A percentile compares a stretch with the other conserved stretches of the same genome.
These are phyloP conservation scores for Scaptodrosophila lebanonensis DNA, from an alignment of 1,140 invertebrate genomes.

Conservation along the genomic window DNA sequence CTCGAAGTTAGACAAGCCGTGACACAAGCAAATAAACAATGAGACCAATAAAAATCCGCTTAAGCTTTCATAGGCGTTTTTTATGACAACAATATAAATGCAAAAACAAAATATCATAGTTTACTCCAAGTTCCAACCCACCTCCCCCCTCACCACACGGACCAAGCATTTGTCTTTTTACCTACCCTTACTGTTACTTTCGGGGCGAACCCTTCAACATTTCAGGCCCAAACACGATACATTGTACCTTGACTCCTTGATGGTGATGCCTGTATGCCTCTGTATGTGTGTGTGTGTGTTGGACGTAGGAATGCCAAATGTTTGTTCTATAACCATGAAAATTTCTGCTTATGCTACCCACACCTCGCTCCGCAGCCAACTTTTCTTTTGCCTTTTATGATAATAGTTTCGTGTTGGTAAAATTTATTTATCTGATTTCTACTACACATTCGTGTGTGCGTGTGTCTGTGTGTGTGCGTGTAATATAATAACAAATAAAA, in stretches of 20 bases:
- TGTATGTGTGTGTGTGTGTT: conserved; percentile 15
- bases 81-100: conserved; percentile 77
- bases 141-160: no score
- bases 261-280: conserved; percentile 22
- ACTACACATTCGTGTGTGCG: not conserved
- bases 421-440: conserved; percentile 74
- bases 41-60: conserved; percentile 74
- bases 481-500: conserved; percentile 64
- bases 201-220: conserved; percentile 59
- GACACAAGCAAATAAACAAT: conserved; percentile 74
- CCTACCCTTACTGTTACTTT: conserved; percentile 13
- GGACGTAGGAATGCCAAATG: conserved; percentile 55
- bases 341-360: conserved; percentile 31
- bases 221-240: conserved; percentile 58
- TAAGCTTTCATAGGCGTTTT: conserved; percentile 76
- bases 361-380: not conserved
- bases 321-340: conserved; percentile 66
- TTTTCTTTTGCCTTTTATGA: conserved; percentile 59
- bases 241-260: conserved; percentile 57
- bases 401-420: conserved; percentile 76
- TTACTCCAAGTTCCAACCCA: not conserved
- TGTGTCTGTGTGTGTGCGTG: conserved; percentile 29
- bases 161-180: not conserved
- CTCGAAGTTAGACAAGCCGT: conserved; percentile 44
- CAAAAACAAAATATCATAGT: conserved; percentile 55